A percentile compares a stretch with the other conserved stretches of the same genome.
Conservation (phyloP, 2,888 invertebrate species). For the Caenorhabditis japonica region DNA sequence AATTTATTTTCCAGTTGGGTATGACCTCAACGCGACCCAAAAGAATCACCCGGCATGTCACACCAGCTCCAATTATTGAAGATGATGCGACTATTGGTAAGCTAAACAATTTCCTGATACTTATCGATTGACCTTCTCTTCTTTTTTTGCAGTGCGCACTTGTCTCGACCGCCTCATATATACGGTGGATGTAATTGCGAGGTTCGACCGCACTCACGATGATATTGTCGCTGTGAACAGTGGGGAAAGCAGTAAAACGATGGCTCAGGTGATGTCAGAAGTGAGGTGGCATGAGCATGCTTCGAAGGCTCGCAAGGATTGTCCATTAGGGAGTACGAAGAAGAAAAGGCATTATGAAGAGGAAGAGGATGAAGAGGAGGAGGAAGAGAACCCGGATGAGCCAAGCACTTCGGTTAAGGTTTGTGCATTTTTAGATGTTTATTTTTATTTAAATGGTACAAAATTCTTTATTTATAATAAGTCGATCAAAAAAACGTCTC, state of each 20-base stretch:
- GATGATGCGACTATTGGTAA: slow-evolving; percentile 36
- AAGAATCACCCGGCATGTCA: slow-evolving; percentile 25
- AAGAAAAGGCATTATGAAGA: slow-evolving; percentile 17
- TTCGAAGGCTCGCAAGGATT: slow-evolving; percentile 31
- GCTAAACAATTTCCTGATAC: neutral
- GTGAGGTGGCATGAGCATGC: slow-evolving; percentile 35
- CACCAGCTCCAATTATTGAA: slow-evolving; percentile 22
- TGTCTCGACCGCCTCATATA: slow-evolving; percentile 24
- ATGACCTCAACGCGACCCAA: slow-evolving; percentile 37
- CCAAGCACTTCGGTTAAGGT: slow-evolving; percentile 20
- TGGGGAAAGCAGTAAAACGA: slow-evolving; percentile 23
- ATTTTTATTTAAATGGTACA: too few species aligned
- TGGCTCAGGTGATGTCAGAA: slow-evolving; percentile 35
- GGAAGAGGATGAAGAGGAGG: slow-evolving; percentile 14
- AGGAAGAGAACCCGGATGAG: slow-evolving; percentile 12
- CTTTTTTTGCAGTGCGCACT: slow-evolving; percentile 31
- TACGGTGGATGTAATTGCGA: slow-evolving; percentile 27
- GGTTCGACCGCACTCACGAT: slow-evolving; percentile 14
- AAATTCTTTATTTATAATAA: neutral
- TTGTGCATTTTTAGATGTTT: too few species aligned
- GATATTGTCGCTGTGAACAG: slow-evolving; percentile 25
- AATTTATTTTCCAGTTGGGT: neutral
- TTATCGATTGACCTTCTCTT: slow-evolving; percentile 19
- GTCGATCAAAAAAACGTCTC: neutral
- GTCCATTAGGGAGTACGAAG: slow-evolving; percentile 34